These are phyloP conservation scores for Drosophila sordidula DNA, from an alignment of 2,888 invertebrate genomes.

Conservation along the genomic window DNA sequence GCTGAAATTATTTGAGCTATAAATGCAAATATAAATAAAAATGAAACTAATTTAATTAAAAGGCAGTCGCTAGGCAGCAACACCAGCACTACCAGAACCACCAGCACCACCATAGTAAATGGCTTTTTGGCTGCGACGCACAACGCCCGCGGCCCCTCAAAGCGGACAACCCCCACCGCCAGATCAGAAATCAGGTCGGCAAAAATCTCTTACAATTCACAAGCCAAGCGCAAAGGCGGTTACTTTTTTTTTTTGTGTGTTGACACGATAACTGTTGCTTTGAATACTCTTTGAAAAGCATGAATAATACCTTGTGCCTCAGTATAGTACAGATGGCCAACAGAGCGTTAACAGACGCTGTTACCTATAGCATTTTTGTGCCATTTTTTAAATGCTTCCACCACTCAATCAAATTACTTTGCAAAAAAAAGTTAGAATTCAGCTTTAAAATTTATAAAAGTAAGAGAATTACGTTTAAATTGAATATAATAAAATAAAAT, in stretches of 20 bases:
- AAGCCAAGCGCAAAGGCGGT: conserved; percentile 1
- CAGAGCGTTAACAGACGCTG: too few species aligned
- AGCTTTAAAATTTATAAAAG: too few species aligned
- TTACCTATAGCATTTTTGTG: too few species aligned
- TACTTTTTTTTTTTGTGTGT: conserved; percentile 1
- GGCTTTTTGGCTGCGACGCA: conserved; percentile 8
- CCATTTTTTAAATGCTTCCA: too few species aligned
- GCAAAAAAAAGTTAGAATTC: too few species aligned
- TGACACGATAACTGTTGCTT: conserved; percentile 19
- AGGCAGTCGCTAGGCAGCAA: conserved; percentile 22
- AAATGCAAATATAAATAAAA: conserved; percentile 50
- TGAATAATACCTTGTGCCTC: neutral
- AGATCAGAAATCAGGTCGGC: conserved; percentile 26
- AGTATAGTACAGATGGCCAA: too few species aligned
- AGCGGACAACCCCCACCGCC: neutral
- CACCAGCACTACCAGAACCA: neutral
- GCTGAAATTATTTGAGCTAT: conserved; percentile 31
- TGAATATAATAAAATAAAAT: too few species aligned
- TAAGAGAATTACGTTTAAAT: too few species aligned
- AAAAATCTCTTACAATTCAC: conserved; percentile 10
- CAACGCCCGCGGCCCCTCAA: conserved; percentile 13
- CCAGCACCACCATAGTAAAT: conserved; percentile 8
- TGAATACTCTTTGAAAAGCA: conserved; percentile 22
- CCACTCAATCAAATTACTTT: too few species aligned
- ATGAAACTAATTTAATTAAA: conserved; percentile 73